Percentiles rank a stretch among this genome's conserved stretches.
phyloP scores from a whole-genome alignment of 1,140 invertebrate species.

The Hycleus cichorii region DNA sequence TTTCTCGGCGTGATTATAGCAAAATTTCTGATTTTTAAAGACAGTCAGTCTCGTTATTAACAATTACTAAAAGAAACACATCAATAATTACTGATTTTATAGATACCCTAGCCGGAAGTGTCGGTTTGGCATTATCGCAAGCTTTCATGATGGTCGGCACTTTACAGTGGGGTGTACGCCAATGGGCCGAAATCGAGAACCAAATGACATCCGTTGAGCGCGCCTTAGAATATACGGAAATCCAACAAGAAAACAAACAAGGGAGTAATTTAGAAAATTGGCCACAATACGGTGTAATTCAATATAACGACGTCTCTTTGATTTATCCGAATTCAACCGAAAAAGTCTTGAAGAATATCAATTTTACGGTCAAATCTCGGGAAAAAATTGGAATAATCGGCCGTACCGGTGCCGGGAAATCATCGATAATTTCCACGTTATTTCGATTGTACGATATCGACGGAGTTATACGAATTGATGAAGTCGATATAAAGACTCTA shows the following conservation, averaged over 20 bases:
- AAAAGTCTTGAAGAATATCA: slow-evolving; percentile 64
- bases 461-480: slow-evolving; percentile 51
- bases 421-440: slow-evolving; percentile 63
- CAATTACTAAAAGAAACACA: background rate
- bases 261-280: slow-evolving; percentile 47
- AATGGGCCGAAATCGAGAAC: slow-evolving; percentile 59
- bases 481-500: slow-evolving; percentile 49
- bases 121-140: slow-evolving; percentile 54
- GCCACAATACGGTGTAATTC: slow-evolving; percentile 61
- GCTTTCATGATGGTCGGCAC: slow-evolving; percentile 50
- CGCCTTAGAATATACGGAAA: slow-evolving; percentile 58
- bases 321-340: slow-evolving; percentile 51
- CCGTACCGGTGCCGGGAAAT: slow-evolving; percentile 77
- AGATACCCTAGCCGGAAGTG: slow-evolving; percentile 45
- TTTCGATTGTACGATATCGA: slow-evolving; percentile 51
- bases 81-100: slow-evolving; percentile 7
- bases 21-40: background rate
- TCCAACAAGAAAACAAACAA: slow-evolving; percentile 59
- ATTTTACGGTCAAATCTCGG: slow-evolving; percentile 49
- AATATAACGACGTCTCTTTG: slow-evolving; percentile 58
- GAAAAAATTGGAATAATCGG: slow-evolving; percentile 70
- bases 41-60: background rate
- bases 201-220: slow-evolving; percentile 72
- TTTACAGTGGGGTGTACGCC: slow-evolving; percentile 57
- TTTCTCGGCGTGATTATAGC: background rate